These are phyloP conservation scores for Aphelinus certus DNA, from an alignment of 1,140 invertebrate species.

Conservation along the genomic window DNA sequence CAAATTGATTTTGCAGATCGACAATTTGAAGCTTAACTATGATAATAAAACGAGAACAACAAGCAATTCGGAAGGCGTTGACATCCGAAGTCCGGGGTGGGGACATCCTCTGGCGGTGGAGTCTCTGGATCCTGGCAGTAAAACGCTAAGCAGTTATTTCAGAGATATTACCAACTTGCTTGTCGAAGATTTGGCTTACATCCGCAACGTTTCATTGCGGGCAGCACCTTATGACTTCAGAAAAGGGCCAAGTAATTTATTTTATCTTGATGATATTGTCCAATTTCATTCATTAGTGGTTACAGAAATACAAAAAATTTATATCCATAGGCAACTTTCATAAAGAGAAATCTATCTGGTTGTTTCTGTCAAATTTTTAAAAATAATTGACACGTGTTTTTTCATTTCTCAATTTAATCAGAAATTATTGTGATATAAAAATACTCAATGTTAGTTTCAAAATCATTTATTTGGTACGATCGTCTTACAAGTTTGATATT, in stretches of 20 bases:
- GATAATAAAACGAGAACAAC: conserved; percentile 87
- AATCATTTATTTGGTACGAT: no score
- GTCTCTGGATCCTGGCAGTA: conserved; percentile 89
- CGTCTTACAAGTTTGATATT: no score
- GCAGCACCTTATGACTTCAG: conserved; percentile 98
- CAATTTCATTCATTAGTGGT: no score
- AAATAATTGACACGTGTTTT: no score
- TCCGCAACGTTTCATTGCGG: conserved; percentile 80
- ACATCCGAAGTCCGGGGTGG: conserved; percentile 88
- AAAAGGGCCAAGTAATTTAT: conserved; percentile 87
- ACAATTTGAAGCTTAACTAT: conserved; percentile 92
- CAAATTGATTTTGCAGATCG: conserved; percentile 69
- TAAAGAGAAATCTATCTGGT: no score
- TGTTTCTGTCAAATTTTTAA: no score
- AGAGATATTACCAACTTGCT: conserved; percentile 84
- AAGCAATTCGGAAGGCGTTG: conserved; percentile 86
- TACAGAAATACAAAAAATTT: no score
- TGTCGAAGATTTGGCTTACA: conserved; percentile 79
- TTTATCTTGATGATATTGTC: no score
- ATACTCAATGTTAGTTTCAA: no score
- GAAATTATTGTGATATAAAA: no score
- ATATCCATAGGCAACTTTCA: no score
- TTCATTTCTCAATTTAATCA: no score
- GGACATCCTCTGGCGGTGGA: conserved; percentile 88
- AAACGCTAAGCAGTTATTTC: conserved; percentile 87